Percentiles rank a stretch among this genome's conserved stretches.
Conservation (phyloP, 2,113 vertebrate species). For the Neolamprologus modestus region DNA sequence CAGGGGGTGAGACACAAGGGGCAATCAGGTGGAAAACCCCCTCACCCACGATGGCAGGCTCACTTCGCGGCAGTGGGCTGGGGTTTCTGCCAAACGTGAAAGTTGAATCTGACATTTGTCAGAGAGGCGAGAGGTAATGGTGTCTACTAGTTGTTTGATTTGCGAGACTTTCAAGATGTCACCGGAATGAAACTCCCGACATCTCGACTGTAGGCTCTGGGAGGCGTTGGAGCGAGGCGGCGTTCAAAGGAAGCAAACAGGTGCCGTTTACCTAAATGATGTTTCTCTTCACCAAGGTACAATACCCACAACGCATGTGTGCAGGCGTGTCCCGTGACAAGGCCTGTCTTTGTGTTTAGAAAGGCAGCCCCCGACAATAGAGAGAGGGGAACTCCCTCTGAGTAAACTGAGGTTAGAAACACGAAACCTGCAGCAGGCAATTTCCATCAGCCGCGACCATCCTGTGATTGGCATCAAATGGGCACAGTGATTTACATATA, state of each 20-base stretch:
- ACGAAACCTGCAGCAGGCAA: not conserved
- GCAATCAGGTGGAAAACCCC: not conserved
- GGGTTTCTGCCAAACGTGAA: not conserved
- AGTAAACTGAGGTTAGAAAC: slow-evolving; percentile 28
- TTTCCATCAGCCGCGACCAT: not conserved
- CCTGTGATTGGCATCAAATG: not conserved
- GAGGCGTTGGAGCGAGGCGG: not conserved
- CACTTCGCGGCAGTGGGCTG: fast-evolving
- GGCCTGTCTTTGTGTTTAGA: slow-evolving; percentile 1
- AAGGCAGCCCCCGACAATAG: not conserved
- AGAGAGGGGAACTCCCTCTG: slow-evolving; percentile 30
- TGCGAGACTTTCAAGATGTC: fast-evolving
- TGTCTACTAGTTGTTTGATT: not conserved
- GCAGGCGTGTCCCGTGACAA: not conserved
- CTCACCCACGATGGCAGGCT: not conserved
- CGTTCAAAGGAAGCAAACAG: not conserved
- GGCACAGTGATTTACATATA: not conserved
- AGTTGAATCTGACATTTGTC: not conserved
- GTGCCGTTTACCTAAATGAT: not conserved
- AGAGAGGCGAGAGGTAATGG: too few relatives aligned
- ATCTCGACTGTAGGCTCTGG: not conserved
- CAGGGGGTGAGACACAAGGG: not conserved
- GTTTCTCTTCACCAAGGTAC: not conserved
- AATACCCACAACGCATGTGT: not conserved
- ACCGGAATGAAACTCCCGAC: fast-evolving